These are phyloP conservation scores for western clawed frog (Xenopus tropicalis) DNA, from an alignment of 2,113 vertebrate species.

Conservation along the genomic window DNA sequence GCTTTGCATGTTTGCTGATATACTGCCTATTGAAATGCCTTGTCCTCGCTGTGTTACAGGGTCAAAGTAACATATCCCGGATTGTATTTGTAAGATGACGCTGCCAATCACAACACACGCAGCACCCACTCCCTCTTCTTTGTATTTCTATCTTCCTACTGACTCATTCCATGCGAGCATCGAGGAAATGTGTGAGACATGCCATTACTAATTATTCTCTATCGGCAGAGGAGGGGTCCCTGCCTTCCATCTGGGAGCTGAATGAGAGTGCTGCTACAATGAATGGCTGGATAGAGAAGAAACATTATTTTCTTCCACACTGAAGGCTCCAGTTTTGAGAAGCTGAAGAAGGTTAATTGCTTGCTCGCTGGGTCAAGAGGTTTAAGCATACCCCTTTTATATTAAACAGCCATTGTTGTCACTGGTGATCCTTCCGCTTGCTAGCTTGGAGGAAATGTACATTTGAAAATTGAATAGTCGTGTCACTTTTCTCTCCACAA, in stretches of 20 bases:
- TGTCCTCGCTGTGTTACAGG: background rate
- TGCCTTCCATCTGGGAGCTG: conserved; percentile 16
- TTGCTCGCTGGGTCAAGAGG: conserved; percentile 23
- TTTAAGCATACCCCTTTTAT: conserved; percentile 22
- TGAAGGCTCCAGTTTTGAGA: conserved; percentile 27
- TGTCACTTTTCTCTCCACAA: background rate
- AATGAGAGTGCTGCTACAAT: background rate
- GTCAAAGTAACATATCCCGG: background rate
- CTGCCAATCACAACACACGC: background rate
- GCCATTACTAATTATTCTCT: conserved; percentile 1
- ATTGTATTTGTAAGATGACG: background rate
- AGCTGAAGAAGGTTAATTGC: conserved; percentile 33
- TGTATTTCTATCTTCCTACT: background rate
- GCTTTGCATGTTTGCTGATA: background rate
- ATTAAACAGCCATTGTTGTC: conserved; percentile 33
- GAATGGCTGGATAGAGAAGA: conserved; percentile 1
- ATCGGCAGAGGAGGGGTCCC: background rate
- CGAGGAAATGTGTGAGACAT: conserved; percentile 1
- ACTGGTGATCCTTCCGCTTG: background rate
- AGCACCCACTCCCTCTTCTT: background rate
- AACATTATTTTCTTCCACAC: conserved; percentile 16
- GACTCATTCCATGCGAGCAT: conserved; percentile 14
- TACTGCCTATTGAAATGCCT: background rate
- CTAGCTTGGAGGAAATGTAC: conserved; percentile 4
- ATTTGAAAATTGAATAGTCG: background rate